phyloP scores from a whole-genome alignment of 2,113 vertebrate species.

The Cyprinodon variegatus region DNA sequence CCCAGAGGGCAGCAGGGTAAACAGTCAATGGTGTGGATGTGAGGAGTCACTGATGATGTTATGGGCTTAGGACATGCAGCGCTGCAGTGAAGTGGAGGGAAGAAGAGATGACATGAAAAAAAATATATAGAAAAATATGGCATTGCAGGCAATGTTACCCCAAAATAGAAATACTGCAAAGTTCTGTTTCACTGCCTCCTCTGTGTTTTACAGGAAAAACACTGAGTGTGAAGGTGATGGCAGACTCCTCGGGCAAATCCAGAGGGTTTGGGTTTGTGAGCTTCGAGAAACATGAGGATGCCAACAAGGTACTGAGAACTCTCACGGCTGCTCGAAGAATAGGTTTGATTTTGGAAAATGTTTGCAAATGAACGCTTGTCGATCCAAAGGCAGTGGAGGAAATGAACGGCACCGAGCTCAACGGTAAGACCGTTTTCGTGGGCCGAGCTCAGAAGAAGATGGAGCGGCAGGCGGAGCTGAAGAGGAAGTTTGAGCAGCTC shows the following conservation, averaged over 20 bases:
- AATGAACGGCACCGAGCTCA: conserved; percentile 96
- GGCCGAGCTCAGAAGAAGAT: conserved; percentile 98
- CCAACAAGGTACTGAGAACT: conserved; percentile 88
- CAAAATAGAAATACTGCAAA: neutral
- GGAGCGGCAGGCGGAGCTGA: conserved; percentile 96
- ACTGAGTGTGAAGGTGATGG: conserved; percentile 98
- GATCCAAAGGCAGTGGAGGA: conserved; percentile 91
- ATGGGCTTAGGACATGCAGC: too few species aligned
- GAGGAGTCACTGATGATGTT: too few species aligned
- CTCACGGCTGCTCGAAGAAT: neutral
- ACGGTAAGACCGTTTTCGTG: conserved; percentile 94
- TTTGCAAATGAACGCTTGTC: conserved; percentile 9
- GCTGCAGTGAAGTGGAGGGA: too few species aligned
- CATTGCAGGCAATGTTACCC: neutral
- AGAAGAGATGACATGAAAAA: too few species aligned
- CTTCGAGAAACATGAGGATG: conserved; percentile 98
- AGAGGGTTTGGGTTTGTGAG: conserved; percentile 99
- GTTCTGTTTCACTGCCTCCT: neutral
- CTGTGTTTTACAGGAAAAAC: conserved; percentile 88
- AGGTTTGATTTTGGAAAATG: neutral
- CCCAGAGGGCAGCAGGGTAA: too few species aligned
- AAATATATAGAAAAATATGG: too few species aligned
- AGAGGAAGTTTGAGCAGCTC: conserved; percentile 94
- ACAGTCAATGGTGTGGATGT: too few species aligned
- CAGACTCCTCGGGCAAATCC: conserved; percentile 93